Evolutionary conservation across 2,888 invertebrate genomes (phyloP).

Genomic region (Cheilosia vulpina): DNA sequence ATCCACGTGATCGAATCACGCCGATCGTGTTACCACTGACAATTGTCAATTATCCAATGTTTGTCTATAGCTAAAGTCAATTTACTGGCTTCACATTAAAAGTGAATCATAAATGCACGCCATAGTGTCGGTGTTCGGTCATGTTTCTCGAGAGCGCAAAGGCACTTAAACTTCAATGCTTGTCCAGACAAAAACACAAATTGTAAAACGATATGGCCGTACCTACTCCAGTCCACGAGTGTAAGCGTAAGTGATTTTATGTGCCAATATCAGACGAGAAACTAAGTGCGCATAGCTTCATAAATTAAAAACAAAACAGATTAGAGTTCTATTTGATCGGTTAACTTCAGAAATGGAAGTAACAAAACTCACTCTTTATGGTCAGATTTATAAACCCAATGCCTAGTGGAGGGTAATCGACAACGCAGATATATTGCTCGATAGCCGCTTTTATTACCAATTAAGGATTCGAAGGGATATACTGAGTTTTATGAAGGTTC

Average conservation of each 20-base stretch:
- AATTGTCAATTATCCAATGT: constrained; percentile 24
- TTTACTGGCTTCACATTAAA: constrained; percentile 46
- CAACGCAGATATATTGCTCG: constrained; percentile 18
- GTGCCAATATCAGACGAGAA: constrained; percentile 26
- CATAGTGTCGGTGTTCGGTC: constrained; percentile 6
- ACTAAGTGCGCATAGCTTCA: constrained; percentile 19
- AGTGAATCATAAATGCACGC: constrained; percentile 32
- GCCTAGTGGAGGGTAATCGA: constrained; percentile 11
- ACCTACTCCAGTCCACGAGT: background rate
- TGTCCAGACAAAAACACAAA: background rate
- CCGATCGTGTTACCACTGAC: constrained; percentile 35
- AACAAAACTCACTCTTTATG: constrained; percentile 10
- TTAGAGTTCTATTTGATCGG: background rate
- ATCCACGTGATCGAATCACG: constrained; percentile 31
- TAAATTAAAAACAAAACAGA: constrained; percentile 40
- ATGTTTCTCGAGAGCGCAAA: constrained; percentile 10
- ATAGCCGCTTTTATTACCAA: constrained; percentile 56
- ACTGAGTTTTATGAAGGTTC: constrained; percentile 9
- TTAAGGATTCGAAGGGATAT: constrained; percentile 60
- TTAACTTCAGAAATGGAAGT: background rate
- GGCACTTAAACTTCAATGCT: background rate
- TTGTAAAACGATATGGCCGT: background rate
- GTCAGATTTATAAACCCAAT: constrained; percentile 22
- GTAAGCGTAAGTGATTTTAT: constrained; percentile 9
- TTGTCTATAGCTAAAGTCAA: constrained; percentile 21